Evolutionary conservation across 2,888 invertebrate species (phyloP).

Genomic region (Caenorhabditis sinica): DNA sequence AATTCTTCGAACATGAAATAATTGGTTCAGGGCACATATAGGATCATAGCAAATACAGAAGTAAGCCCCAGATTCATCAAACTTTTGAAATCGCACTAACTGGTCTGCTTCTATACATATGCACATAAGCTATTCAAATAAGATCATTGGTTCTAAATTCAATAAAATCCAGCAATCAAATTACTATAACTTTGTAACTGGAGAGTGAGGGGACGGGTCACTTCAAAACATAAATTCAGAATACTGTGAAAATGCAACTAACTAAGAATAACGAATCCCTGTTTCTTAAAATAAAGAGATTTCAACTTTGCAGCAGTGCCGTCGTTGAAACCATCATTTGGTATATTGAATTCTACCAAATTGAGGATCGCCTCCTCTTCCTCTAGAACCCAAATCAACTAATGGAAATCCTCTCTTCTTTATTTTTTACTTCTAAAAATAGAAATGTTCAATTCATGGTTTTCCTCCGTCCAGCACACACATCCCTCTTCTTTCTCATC

Average conservation of each 20-base stretch:
- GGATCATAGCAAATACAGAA: no score
- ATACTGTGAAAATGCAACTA: no score
- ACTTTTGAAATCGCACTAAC: no score
- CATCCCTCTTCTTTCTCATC: neutral
- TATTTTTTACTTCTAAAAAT: conserved; percentile 11
- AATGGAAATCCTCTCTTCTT: conserved; percentile 34
- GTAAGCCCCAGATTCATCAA: no score
- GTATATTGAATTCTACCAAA: conserved; percentile 25
- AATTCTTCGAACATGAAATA: no score
- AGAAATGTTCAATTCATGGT: conserved; percentile 20
- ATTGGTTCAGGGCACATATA: no score
- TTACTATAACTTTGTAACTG: conserved; percentile 7
- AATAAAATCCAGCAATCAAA: conserved; percentile 6
- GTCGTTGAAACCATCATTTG: neutral
- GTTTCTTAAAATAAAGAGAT: neutral
- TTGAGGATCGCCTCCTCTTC: conserved; percentile 4
- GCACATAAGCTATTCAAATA: neutral
- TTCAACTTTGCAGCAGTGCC: conserved; percentile 6
- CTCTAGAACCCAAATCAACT: conserved; percentile 28
- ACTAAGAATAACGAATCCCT: no score
- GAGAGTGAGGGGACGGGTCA: neutral
- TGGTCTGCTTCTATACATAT: no score
- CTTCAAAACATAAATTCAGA: conserved; percentile 6
- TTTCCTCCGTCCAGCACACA: neutral
- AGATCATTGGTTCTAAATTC: neutral